These are phyloP conservation scores for Drosophila parabipectinata DNA, from an alignment of 1,140 invertebrate genomes.

Conservation along the genomic window DNA sequence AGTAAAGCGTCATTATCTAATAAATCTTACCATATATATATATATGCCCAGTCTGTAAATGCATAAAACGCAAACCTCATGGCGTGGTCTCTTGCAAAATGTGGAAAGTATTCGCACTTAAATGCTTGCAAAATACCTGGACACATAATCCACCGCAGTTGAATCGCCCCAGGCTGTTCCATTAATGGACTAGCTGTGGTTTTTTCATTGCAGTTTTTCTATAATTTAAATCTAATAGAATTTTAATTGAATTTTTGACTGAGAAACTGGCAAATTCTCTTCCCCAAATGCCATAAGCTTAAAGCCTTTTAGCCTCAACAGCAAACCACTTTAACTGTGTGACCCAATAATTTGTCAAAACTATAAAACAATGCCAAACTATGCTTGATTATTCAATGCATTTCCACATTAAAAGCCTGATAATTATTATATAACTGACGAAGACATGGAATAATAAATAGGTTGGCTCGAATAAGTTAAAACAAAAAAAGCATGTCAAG, in stretches of 20 bases:
- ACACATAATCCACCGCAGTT: constrained; percentile 42
- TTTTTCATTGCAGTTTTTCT: background rate
- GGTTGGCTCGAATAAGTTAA: constrained; percentile 18
- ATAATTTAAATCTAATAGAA: background rate
- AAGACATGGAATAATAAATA: constrained; percentile 70
- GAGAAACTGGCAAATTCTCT: background rate
- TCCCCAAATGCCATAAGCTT: background rate
- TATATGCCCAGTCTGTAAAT: constrained; percentile 25
- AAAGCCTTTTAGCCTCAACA: background rate
- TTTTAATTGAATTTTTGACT: background rate
- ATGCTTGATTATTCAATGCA: constrained; percentile 53
- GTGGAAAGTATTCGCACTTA: constrained; percentile 52
- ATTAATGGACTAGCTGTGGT: background rate
- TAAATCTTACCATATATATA: constrained; percentile 73
- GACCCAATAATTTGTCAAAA: constrained; percentile 12
- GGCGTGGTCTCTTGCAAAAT: constrained; percentile 64
- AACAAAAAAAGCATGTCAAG: constrained; percentile 67
- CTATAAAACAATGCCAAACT: constrained; percentile 27
- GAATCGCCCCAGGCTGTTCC: constrained; percentile 4
- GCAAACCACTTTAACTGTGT: background rate
- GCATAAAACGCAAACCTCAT: constrained; percentile 54
- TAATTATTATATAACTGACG: constrained; percentile 70
- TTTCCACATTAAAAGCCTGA: constrained; percentile 54
- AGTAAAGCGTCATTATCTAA: constrained; percentile 77
- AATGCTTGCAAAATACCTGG: constrained; percentile 39